Percentiles rank a stretch among this genome's conserved stretches.
Evolutionary conservation across 2,888 invertebrate genomes (phyloP).

Genomic region (Papilio elwesi): DNA sequence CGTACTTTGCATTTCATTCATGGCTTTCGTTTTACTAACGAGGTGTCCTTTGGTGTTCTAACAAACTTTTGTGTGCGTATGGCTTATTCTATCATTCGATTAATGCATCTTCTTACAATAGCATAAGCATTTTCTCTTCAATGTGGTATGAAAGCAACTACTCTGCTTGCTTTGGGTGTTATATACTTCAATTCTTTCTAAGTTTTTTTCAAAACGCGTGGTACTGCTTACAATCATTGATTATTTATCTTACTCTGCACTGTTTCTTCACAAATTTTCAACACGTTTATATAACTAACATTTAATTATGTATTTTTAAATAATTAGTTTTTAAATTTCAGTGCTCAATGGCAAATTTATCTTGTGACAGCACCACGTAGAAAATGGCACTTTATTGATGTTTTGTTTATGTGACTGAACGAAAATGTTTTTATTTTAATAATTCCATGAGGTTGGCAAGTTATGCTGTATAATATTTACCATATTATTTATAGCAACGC

Average conservation of each 20-base stretch:
- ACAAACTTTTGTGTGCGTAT: conserved; percentile 36
- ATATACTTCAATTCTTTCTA: conserved; percentile 2
- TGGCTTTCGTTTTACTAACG: conserved; percentile 32
- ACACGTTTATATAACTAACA: conserved; percentile 14
- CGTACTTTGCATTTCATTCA: conserved; percentile 33
- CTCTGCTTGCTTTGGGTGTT: conserved; percentile 40
- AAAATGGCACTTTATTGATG: conserved; percentile 31
- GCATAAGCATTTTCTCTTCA: conserved; percentile 22
- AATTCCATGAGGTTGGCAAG: background rate
- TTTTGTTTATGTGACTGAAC: background rate
- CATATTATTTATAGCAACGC: conserved; percentile 3
- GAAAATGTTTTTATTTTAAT: conserved; percentile 6
- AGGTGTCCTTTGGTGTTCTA: conserved; percentile 27
- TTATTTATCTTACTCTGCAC: conserved; percentile 18
- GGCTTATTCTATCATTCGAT: conserved; percentile 32
- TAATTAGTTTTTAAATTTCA: conserved; percentile 20
- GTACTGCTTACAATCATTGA: conserved; percentile 33
- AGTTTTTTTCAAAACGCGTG: conserved; percentile 21
- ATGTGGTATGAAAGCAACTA: conserved; percentile 34
- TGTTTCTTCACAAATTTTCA: conserved; percentile 12
- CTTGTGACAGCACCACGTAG: conserved; percentile 37
- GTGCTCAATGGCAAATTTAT: conserved; percentile 13
- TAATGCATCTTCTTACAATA: conserved; percentile 30
- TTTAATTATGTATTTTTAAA: conserved; percentile 8
- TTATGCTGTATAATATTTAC: conserved; percentile 5